Evolutionary conservation across 2,113 vertebrate genomes (phyloP), one percentile per base, ranked within the genome.

Genomic region (Toxotes jaculatrix): DNA sequence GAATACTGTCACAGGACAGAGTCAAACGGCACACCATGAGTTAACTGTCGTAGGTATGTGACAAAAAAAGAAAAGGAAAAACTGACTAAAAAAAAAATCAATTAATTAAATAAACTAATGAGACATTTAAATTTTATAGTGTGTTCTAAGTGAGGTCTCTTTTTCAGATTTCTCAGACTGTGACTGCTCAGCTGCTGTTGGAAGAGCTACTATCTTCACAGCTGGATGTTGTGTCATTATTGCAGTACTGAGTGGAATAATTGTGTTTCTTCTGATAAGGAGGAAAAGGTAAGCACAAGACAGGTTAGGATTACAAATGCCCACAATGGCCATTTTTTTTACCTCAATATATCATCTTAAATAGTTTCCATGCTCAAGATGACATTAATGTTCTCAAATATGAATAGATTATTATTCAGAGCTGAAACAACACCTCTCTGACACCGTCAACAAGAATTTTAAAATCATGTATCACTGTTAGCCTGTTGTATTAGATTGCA

Each of bases 1-100:
- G 10, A 90, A 88, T 21, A 6, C 66, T 7, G 61, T 19, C 7
- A 86, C 86, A 13, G 72, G 51, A 4, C 57, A n/a, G 62, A 77
- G 55, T 45, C 65, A 62, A n/a, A 68, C 74, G n/a, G 74, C 19
- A 10, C 56, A 57, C 27, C 88, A 86, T 3, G 0, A 34, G 12
- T 36, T 88, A 27, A 53, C 78, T 13, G 59, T 90, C 47, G 60
- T 3, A 66, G 85, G 88, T 89, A 55, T 4, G 73, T 56, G 14
- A 61, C 11, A 36, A 13, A 47, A 66, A 7, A 40, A 40, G 8
- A 40, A 40, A 4, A 7, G 31, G 3, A 5, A 7, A 21, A 68
- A 12, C 38, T 45, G 10, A 19, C 9, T n/a, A 0, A 63, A 3
- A 34, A 17, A 31, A 31, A 38, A 5, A 38, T 38, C 7, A n/a